Evolutionary conservation across 2,113 vertebrate species (phyloP), one percentile per base, ranked within the genome.

Genomic region (Cephalopterus ornatus): DNA sequence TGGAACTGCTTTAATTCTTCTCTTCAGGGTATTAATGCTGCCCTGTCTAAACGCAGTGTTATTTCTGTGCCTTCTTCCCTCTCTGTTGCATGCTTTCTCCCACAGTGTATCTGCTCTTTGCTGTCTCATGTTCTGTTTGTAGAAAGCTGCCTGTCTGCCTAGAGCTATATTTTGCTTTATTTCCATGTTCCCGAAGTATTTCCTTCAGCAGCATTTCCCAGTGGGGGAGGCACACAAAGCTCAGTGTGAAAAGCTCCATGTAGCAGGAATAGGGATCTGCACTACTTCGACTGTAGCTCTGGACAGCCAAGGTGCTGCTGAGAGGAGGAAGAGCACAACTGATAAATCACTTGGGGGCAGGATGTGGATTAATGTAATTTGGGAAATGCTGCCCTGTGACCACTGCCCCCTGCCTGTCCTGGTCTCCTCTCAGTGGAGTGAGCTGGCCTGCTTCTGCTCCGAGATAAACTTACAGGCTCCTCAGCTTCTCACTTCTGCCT

Each of bases 131-230:
- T 47, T 86, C 26, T 0, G 0, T 91, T 70, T 85, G 68, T 92
- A 80, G 79, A 84, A 93, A 89, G 79, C 65, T 28, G 2, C 21
- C 35, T 93, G 76, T 86, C 56, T 95, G 80, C 91, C 86, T n/a
- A 24, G 70, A 88, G 59, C 63, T 88, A 0, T 50, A 50, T 74
- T 73, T 93, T 84, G 76, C 78, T 70, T 92, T 85, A 85, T 76
- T 92, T 83, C 67, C 66, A 9, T 88, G 46, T 33, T 84, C 71
- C 59, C 74, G 3, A 63, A 78, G 33, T 84, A 52, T 78, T 86
- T 91, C 76, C 83, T 59, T 95, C 7, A 79, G 61, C 80, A 75
- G 83, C 35, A 12, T 91, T 94, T 95, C 91, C 68, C 91, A 63
- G 72, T 4, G 27, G 24, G 63, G 35, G 52, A 67, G 80, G 68